Conservation (phyloP, 2,113 vertebrate species). For the Callospermophilus lateralis region DNA sequence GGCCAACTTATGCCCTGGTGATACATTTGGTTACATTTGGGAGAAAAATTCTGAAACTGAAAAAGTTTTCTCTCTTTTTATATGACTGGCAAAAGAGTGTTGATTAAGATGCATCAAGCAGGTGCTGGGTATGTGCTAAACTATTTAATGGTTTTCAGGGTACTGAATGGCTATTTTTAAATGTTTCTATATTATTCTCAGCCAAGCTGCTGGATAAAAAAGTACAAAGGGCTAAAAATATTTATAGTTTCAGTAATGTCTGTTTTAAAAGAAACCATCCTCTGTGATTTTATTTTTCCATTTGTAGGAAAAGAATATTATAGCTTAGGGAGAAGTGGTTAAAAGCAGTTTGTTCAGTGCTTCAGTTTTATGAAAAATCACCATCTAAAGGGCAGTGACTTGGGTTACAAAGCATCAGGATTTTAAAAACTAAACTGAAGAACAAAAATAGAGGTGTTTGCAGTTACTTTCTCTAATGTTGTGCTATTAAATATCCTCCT, state of each 20-base stretch:
- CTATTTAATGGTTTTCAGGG: slow-evolving; percentile 73
- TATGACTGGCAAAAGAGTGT: slow-evolving; percentile 79
- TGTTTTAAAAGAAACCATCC: slow-evolving; percentile 75
- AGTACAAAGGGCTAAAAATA: slow-evolving; percentile 80
- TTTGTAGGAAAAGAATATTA: slow-evolving; percentile 69
- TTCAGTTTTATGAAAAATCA: slow-evolving; percentile 53
- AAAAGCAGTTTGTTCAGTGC: background rate
- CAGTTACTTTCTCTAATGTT: background rate
- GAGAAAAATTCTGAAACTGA: slow-evolving; percentile 78
- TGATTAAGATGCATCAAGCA: slow-evolving; percentile 78
- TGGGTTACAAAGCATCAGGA: slow-evolving; percentile 8
- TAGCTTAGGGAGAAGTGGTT: background rate
- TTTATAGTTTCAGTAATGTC: slow-evolving; percentile 80
- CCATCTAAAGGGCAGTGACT: slow-evolving; percentile 18
- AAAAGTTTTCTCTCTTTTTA: slow-evolving; percentile 83
- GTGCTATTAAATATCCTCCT: background rate
- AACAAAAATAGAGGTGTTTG: background rate
- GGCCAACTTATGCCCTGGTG: slow-evolving; percentile 67
- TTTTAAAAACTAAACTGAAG: background rate
- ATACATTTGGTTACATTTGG: slow-evolving; percentile 70
- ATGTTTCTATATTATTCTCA: slow-evolving; percentile 73
- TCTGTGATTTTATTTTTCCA: slow-evolving; percentile 62
- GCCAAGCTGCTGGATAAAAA: slow-evolving; percentile 81
- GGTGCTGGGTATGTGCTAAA: slow-evolving; percentile 77
- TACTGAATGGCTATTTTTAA: slow-evolving; percentile 75